Base-by-base conservation (phyloP, 2,888 invertebrate genomes). In the Strigamia crassipes region DNA sequence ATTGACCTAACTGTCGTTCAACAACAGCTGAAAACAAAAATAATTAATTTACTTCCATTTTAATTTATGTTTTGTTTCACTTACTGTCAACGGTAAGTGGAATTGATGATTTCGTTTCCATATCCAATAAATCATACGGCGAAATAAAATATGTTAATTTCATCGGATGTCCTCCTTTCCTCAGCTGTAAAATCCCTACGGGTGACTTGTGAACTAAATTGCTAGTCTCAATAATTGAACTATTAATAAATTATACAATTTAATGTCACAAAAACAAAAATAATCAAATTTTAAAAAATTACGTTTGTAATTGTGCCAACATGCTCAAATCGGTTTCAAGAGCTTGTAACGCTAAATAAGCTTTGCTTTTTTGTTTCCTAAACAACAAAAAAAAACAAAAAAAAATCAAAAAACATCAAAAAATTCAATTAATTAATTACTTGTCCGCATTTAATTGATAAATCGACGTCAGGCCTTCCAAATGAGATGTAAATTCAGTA, bases 401-500 rank as follows among this genome's bases (percentile, higher is more conserved):
- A 61, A 21, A 73, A 18, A 78, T 27, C 27, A 41, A 78, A 4
- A 78, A 78, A 77, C 77, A 34, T 13, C 10, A 13, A 13, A 77
- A 23, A 31, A 31, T 27, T 34, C 8, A 78, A 78, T n/a, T 41
- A 9, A 78, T 21, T 8, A 85, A 87, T 86, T 86, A 89, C 87
- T 96, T 96, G 86, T 98, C 97, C 12, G 96, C 96, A 89, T 95
- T 96, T 13, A 98, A 89, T 87, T 96, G 95, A 88, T 97, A 98
- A 83, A 97, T 96, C 18, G 96, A 94, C 23, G 94, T 93, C 23
- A 96, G 90, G 0, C 96, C 91, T 88, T 97, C 96, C n/a, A 98
- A 88, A 87, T 98, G 97, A 9, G 93, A 92, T 1, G 96, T 94
- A 87, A 98, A 96, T 88, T 96, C 96, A 2, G 93, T 91, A 88